phyloP scores from a whole-genome alignment of 1,140 invertebrate genomes.

The Cotesia glomerata region DNA sequence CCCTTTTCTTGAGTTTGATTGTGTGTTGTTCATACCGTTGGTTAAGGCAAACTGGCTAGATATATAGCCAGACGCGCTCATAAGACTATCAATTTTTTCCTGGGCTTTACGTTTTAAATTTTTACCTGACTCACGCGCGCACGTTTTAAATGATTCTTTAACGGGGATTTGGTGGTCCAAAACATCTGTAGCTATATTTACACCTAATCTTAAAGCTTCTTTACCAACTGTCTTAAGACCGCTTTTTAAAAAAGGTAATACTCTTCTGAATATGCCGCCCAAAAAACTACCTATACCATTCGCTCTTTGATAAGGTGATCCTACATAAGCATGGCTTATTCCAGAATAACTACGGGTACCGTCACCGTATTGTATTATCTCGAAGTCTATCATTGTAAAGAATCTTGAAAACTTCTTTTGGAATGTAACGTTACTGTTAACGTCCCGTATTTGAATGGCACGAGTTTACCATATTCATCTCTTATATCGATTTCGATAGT shows the following conservation, averaged over 20 bases:
- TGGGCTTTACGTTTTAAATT: constrained; percentile 37
- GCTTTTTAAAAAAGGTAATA: constrained; percentile 31
- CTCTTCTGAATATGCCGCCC: constrained; percentile 33
- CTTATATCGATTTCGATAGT: constrained; percentile 36
- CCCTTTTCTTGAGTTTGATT: too few relatives aligned
- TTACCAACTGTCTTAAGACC: constrained; percentile 26
- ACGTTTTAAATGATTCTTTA: constrained; percentile 25
- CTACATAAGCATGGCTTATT: constrained; percentile 30
- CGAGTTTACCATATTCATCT: constrained; percentile 17
- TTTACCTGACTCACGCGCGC: constrained; percentile 24
- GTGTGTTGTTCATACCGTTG: background rate
- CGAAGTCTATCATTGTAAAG: constrained; percentile 21
- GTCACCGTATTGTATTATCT: constrained; percentile 11
- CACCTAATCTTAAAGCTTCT: constrained; percentile 10
- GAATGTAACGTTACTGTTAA: constrained; percentile 37
- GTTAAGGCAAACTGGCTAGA: background rate
- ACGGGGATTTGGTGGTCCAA: background rate
- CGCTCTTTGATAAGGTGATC: constrained; percentile 27
- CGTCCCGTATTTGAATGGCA: constrained; percentile 36
- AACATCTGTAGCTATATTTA: constrained; percentile 23
- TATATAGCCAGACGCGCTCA: background rate
- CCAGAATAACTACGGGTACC: constrained; percentile 37
- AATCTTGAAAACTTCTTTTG: constrained; percentile 6
- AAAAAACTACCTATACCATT: constrained; percentile 39
- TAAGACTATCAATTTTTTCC: constrained; percentile 8